A percentile compares a stretch with the other conserved stretches of the same genome.
These are phyloP conservation scores for Xiphydria camelus DNA, from an alignment of 2,888 invertebrate species.

Conservation along the genomic window DNA sequence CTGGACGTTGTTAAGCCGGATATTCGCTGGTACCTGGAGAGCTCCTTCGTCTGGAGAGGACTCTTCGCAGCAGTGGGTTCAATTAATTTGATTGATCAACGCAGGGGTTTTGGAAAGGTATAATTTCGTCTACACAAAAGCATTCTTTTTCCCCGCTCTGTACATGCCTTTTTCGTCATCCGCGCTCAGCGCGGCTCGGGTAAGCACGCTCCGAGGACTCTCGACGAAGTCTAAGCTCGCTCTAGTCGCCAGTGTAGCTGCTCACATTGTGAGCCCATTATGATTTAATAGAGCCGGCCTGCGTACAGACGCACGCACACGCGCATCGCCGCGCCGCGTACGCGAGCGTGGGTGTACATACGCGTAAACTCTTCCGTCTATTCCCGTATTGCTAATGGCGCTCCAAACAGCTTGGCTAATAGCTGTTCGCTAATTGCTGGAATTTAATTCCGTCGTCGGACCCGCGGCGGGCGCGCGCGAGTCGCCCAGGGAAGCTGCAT, in stretches of 20 bases:
- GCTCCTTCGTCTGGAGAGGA: too few species aligned
- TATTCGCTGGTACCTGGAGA: too few species aligned
- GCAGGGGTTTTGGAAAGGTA: too few species aligned
- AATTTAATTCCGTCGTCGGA: constrained; percentile 18
- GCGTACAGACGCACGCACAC: constrained; percentile 4
- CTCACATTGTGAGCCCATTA: constrained; percentile 53
- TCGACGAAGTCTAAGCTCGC: constrained; percentile 40
- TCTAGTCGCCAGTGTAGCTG: constrained; percentile 37
- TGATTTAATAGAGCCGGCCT: constrained; percentile 45
- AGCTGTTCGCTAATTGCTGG: constrained; percentile 38
- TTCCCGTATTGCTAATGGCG: constrained; percentile 40
- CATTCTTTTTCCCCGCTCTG: too few species aligned
- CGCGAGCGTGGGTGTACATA: constrained; percentile 33
- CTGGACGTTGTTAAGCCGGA: too few species aligned
- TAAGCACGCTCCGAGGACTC: too few species aligned
- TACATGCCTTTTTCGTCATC: too few species aligned
- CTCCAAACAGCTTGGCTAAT: constrained; percentile 40
- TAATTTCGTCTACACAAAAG: too few species aligned
- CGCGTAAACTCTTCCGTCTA: constrained; percentile 27
- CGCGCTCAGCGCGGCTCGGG: too few species aligned
- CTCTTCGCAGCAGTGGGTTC: too few species aligned
- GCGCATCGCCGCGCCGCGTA: not conserved
- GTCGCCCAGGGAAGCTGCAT: too few species aligned
- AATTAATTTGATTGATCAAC: too few species aligned
- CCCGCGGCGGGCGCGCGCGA: constrained; percentile 9